These are phyloP conservation scores for Syngnathus scovelli DNA, from an alignment of 2,113 vertebrate species.

Conservation along the genomic window DNA sequence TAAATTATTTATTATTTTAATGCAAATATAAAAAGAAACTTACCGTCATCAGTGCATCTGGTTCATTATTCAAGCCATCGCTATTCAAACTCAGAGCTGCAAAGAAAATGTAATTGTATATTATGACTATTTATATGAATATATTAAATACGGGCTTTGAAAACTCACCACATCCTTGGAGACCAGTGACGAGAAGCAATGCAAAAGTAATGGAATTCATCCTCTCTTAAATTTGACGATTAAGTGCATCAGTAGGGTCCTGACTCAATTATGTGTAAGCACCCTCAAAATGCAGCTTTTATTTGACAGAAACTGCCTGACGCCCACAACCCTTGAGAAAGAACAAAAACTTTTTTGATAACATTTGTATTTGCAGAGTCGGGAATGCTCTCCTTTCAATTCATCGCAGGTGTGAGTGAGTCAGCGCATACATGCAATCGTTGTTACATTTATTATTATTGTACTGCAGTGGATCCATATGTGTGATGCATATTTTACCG, in stretches of 20 bases:
- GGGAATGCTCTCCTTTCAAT: conserved; percentile 21
- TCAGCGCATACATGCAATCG: neutral
- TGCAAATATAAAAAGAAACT: conserved; percentile 13
- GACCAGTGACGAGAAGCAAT: conserved; percentile 40
- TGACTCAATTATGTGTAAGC: conserved; percentile 10
- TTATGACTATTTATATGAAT: neutral
- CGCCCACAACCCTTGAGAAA: conserved; percentile 6
- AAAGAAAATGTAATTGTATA: conserved; percentile 1
- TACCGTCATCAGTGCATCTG: conserved; percentile 17
- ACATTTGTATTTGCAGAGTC: conserved; percentile 1
- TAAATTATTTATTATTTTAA: neutral
- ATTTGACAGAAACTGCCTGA: conserved; percentile 10
- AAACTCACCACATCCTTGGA: conserved; percentile 50
- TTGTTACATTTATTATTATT: neutral
- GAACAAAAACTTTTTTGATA: conserved; percentile 1
- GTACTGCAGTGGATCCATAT: neutral
- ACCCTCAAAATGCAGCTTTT: conserved; percentile 19
- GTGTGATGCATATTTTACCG: neutral
- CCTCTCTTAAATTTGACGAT: neutral
- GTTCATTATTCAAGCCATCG: conserved; percentile 15
- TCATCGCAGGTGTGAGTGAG: conserved; percentile 21
- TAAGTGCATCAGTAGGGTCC: neutral
- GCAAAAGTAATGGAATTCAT: conserved; percentile 47
- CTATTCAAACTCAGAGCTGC: conserved; percentile 38
- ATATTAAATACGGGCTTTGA: neutral